These are phyloP conservation scores for Urocitellus parryii DNA, from an alignment of 2,113 vertebrate species.

Conservation along the genomic window DNA sequence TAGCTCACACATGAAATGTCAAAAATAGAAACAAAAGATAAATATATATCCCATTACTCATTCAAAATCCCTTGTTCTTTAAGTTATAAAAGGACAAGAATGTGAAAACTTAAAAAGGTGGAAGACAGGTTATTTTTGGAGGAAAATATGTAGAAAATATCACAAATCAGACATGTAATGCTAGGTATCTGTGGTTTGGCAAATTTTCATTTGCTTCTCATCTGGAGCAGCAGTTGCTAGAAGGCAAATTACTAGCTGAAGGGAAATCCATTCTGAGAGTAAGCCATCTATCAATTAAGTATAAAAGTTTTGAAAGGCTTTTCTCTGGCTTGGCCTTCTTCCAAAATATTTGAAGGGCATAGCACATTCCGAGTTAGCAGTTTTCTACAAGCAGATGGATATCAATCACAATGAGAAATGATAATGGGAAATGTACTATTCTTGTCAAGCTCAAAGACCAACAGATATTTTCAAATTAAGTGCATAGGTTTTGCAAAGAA, in stretches of 20 bases:
- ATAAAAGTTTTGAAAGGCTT: constrained; percentile 67
- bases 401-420: constrained; percentile 74
- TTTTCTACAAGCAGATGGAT: constrained; percentile 50
- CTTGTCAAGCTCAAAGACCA: constrained; percentile 56
- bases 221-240: constrained; percentile 2
- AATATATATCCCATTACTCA: neutral
- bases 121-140: neutral
- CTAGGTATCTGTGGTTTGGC: neutral
- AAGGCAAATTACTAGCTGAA: constrained; percentile 62
- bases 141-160: neutral
- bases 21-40: neutral
- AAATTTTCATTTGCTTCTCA: constrained; percentile 60
- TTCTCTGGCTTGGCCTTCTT: constrained; percentile 57
- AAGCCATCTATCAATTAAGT: constrained; percentile 71
- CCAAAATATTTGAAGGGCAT: constrained; percentile 70
- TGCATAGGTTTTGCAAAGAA: constrained; percentile 58
- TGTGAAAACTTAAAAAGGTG: neutral
- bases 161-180: neutral
- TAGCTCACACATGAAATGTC: neutral
- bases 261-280: constrained; percentile 58
- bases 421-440: constrained; percentile 54
- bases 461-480: constrained; percentile 59
- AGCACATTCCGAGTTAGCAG: constrained; percentile 62
- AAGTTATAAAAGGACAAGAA: neutral
- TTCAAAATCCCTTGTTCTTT: neutral